Conservation (phyloP, 2,888 invertebrate genomes). For the Bibio marci region DNA sequence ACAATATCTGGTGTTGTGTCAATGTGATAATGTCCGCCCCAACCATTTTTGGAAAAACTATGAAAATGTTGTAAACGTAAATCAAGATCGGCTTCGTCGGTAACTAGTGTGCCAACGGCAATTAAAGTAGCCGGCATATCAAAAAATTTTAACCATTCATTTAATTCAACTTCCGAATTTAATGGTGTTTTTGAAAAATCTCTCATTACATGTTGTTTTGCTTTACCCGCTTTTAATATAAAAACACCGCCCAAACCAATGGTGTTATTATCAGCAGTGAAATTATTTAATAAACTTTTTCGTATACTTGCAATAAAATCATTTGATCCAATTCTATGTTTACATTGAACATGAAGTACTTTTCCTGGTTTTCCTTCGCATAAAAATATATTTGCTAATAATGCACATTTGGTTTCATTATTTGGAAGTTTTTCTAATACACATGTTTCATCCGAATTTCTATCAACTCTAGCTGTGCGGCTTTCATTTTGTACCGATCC, state of each 20-base stretch:
- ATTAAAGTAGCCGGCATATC: conserved; percentile 79
- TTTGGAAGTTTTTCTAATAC: conserved; percentile 35
- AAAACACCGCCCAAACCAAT: conserved; percentile 79
- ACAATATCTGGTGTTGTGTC: conserved; percentile 80
- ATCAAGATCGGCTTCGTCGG: conserved; percentile 70
- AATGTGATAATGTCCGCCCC: conserved; percentile 93
- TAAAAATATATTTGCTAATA: conserved; percentile 65
- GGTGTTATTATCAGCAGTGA: conserved; percentile 48
- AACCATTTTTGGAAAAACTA: conserved; percentile 64
- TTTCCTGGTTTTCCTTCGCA: conserved; percentile 57
- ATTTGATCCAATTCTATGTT: conserved; percentile 49
- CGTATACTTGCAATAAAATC: conserved; percentile 73
- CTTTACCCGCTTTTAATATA: conserved; percentile 62
- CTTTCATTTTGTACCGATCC: conserved; percentile 48
- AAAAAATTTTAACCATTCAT: conserved; percentile 81
- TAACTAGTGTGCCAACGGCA: conserved; percentile 74
- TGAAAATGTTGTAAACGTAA: conserved; percentile 93
- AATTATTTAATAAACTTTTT: conserved; percentile 46
- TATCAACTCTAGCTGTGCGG: conserved; percentile 51
- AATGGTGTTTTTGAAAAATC: conserved; percentile 70
- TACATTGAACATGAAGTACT: conserved; percentile 54
- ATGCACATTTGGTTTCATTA: conserved; percentile 56
- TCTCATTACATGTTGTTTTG: conserved; percentile 89
- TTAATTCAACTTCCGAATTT: conserved; percentile 51
- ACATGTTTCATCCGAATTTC: conserved; percentile 41